Base-by-base conservation (phyloP, 2,888 invertebrate genomes). In the Drosophila borborema region DNA sequence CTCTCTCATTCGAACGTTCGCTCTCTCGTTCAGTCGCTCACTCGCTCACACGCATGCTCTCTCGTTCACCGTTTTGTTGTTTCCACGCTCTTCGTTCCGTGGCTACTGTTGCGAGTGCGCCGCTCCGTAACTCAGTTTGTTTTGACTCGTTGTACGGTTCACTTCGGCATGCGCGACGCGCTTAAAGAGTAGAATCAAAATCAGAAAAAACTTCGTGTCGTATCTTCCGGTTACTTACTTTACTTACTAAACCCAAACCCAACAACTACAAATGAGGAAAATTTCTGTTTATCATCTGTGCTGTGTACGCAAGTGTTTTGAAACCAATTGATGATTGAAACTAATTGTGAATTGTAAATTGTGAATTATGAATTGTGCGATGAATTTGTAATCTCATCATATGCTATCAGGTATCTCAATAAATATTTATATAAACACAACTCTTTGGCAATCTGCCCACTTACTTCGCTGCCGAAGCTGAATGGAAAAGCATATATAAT, bases 401-500 rank as follows among this genome's bases (percentile, higher is more conserved):
- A 60, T 53, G 62, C 63, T 72, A 83, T 77, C 74, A 80, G 68
- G 64, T 64, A 45, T 41, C 58, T 43, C n/a, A 70, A 68, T 68
- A 53, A 70, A 69, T 66, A 70, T 48, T 68, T 68, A 55, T 41
- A 70, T 64, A 62, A 60, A 41, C 54, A 38, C 65, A 64, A 66
- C 72, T 72, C 45, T 72, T 51, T 80, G 53, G 68, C 59, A 69
- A 77, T 78, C 56, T 77, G 45, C 45, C 23, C 55, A 38, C 45
- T 56, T 31, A 56, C 16, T 55, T 31, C 12, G 18, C 51, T 59
- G 34, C 54, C 59, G 34, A 65, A 77, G 46, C 65, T 77, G 64
- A 70, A 82, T 88, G 89, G 81, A 84, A 77, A 85, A 73, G 43
- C 48, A 65, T 77, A 55, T 48, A 67, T 79, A 74, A 79, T 85